Evolutionary conservation across 2,888 invertebrate species (phyloP), one percentile per base, ranked within the genome.

Genomic region (Coelinius sp.): DNA sequence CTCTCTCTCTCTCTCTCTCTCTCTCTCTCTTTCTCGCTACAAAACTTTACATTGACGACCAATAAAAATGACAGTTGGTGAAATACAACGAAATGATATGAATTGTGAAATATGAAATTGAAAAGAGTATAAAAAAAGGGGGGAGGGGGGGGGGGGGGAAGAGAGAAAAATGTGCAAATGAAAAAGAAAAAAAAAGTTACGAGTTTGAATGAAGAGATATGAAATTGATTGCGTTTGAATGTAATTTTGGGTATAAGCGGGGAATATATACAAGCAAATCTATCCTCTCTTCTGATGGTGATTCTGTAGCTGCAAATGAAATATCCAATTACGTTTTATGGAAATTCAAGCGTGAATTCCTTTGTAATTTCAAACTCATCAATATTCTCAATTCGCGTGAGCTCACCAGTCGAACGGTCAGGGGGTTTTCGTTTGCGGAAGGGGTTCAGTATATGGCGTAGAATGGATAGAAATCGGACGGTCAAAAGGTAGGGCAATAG

Each of bases 341-440:
- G 53, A 63, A 68, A 72, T 68, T 52, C 68, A 68, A 72, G 53
- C 68, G 72, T 72, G 53, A 72, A 62, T 68, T 72, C 72, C 63
- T 72, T 72, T 72, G 72, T 72, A 68, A 72, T 68, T 72, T 72
- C 71, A 72, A 68, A 72, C 72, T 72, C 72, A 68, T 72, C 72
- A 72, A 68, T 72, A 72, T 72, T 72, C 72, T 64, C 38, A 52
- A 71, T 71, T 46, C 71, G 24, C 59, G 59, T 59, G 59, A 25
- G 52, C 62, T 71, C 31, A 35, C 31, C 66, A 66, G 66, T 71
- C 53, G 68, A 49, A 46, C 62, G 38, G 62, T 71, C 64, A 64
- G 53, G 20, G 63, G 25, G 25, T 56, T 27, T 22, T 52, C 35
- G 22, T 22, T 22, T 52, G 17, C n/a, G 27, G 12, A 31, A 41